Evolutionary conservation across 2,113 vertebrate genomes (phyloP).

Genomic region (Amphilophus citrinellus): DNA sequence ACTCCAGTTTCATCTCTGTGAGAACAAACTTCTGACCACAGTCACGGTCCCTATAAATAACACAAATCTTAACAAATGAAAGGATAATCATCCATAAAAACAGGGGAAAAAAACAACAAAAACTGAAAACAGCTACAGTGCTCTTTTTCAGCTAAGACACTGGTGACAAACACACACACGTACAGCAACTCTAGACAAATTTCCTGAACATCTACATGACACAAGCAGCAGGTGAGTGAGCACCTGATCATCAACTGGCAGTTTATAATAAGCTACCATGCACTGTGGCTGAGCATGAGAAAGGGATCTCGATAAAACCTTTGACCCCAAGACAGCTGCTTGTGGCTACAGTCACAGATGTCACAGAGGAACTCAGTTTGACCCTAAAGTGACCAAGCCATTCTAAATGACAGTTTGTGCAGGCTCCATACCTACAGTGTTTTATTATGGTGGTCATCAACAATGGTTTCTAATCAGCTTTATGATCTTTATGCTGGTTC

Average conservation of each 20-base stretch:
- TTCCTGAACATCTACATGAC: neutral
- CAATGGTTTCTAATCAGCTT: no score
- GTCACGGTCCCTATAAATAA: no score
- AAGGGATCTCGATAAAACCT: neutral
- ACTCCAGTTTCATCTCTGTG: no score
- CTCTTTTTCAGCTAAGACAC: no score
- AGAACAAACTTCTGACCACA: no score
- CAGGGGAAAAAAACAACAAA: neutral
- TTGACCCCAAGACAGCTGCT: neutral
- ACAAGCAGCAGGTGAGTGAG: neutral
- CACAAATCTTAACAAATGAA: no score
- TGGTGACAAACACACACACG: neutral
- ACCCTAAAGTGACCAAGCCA: neutral
- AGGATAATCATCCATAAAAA: no score
- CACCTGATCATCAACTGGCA: neutral
- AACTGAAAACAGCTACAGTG: no score
- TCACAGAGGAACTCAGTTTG: neutral
- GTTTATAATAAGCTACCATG: neutral
- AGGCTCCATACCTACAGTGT: no score
- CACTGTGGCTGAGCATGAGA: neutral
- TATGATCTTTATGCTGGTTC: no score
- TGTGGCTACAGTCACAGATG: no score
- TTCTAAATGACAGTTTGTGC: neutral
- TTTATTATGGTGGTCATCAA: no score
- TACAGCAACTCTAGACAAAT: neutral